These are phyloP conservation scores for Toxotes chatareus DNA, from an alignment of 2,113 vertebrate species.

Conservation along the genomic window DNA sequence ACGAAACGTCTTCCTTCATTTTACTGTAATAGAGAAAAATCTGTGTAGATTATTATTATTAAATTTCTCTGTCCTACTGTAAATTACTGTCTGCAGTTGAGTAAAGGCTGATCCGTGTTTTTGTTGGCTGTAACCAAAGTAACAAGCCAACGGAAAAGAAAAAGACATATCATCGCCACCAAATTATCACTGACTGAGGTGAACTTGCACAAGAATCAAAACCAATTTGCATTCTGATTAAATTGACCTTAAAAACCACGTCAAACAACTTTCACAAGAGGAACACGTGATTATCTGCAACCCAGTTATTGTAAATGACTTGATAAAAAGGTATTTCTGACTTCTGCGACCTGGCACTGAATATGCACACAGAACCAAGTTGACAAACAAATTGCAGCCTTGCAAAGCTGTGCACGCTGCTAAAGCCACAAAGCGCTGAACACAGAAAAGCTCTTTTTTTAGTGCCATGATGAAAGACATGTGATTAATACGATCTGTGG, in stretches of 20 bases:
- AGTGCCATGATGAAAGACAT: constrained; percentile 74
- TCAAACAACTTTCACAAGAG: neutral
- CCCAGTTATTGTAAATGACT: neutral
- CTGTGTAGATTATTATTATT: too few species aligned
- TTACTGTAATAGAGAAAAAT: too few species aligned
- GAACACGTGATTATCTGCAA: constrained; percentile 14
- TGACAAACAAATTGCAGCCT: constrained; percentile 51
- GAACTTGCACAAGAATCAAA: neutral
- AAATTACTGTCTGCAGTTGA: neutral
- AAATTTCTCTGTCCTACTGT: neutral
- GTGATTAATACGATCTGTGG: constrained; percentile 73
- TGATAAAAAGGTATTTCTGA: constrained; percentile 20
- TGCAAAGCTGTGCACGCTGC: constrained; percentile 10
- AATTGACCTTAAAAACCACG: constrained; percentile 16
- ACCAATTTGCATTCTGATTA: neutral
- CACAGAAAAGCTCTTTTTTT: constrained; percentile 62
- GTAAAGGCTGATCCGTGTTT: neutral
- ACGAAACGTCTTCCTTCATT: too few species aligned
- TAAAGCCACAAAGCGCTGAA: constrained; percentile 45
- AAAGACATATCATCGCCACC: neutral
- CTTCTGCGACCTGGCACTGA: constrained; percentile 3
- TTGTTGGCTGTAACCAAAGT: neutral
- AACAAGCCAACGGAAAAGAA: neutral
- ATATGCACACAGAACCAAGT: constrained; percentile 9
- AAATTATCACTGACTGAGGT: neutral